phyloP scores from a whole-genome alignment of 2,888 invertebrate species.

The Cryptops parisi region DNA sequence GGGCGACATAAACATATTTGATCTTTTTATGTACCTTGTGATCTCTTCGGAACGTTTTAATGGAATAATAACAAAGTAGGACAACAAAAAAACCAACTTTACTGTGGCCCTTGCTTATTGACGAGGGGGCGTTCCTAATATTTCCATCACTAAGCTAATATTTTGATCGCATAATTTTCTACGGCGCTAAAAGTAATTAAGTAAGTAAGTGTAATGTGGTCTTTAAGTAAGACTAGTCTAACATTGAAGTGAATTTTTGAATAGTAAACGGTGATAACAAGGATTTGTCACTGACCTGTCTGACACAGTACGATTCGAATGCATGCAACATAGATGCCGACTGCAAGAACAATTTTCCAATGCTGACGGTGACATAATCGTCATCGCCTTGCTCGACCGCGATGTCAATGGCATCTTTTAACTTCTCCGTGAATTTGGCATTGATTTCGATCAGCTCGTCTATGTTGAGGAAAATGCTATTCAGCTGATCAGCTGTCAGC shows the following conservation, averaged over 20 bases:
- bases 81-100: no score
- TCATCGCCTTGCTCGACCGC: slow-evolving; percentile 46
- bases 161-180: no score
- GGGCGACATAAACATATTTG: no score
- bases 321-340: slow-evolving; percentile 78
- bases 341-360: slow-evolving; percentile 78
- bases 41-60: no score
- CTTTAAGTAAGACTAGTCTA: not conserved
- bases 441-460: slow-evolving; percentile 66
- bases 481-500: slow-evolving; percentile 75
- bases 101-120: no score
- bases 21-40: no score
- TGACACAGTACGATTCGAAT: slow-evolving; percentile 87
- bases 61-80: no score
- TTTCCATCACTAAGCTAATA: no score
- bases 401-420: slow-evolving; percentile 72
- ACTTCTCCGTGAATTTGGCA: slow-evolving; percentile 65
- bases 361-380: slow-evolving; percentile 73
- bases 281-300: slow-evolving; percentile 44
- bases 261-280: not conserved
- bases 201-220: not conserved
- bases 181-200: no score
- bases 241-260: not conserved
- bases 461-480: slow-evolving; percentile 82
- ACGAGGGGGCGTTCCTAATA: no score